Base-by-base conservation (phyloP, 1,140 invertebrate species). In the Micrasema minimum region DNA sequence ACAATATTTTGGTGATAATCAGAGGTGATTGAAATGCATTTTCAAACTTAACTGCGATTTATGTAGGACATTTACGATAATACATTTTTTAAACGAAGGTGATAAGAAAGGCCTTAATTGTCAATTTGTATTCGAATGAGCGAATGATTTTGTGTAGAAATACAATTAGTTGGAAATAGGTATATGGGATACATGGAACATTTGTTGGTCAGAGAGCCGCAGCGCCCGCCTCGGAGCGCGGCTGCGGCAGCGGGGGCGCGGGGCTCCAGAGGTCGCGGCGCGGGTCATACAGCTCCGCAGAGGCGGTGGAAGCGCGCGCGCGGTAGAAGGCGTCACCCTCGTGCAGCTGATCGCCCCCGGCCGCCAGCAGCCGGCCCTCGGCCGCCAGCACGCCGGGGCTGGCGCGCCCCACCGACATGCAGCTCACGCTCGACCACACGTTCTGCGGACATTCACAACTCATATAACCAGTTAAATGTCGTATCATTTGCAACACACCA, bases 361-460 rank as follows among this genome's bases (percentile, higher is more conserved):
- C 92, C 10, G 94, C 90, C 77, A 95, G 95, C 1, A 96, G 85
- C 53, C 89, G 86, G 7, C 91, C 91, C 79, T 94, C 91, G 9
- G 93, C 89, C 45, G 94, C 92, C 26, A 92, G 91, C 38, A 95
- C 93, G 51, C 93, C 92, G 23, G 93, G 93, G 79, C 92, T 93
- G 18, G 93, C 92, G 75, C 94, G 86, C 64, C 88, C 90, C 23
- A 90, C 87, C 23, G 88, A 88, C 87, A 96, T 89, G 7, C 89
- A 85, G 35, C 90, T 86, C 31, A 96, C 88, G 26, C 87, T 88
- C 59, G 83, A 88, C 93, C 94, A 96, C 79, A 88, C 88, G 78
- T 95, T 90, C 90, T 95, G 55, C 12, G 10, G 53, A 57, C 1
- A 7, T 12, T 35, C 23, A 35, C 14, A 2, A 7, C 26, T 31